Base-by-base conservation (phyloP, 2,797 vertebrate genomes). In the Phataginus tricuspis region DNA sequence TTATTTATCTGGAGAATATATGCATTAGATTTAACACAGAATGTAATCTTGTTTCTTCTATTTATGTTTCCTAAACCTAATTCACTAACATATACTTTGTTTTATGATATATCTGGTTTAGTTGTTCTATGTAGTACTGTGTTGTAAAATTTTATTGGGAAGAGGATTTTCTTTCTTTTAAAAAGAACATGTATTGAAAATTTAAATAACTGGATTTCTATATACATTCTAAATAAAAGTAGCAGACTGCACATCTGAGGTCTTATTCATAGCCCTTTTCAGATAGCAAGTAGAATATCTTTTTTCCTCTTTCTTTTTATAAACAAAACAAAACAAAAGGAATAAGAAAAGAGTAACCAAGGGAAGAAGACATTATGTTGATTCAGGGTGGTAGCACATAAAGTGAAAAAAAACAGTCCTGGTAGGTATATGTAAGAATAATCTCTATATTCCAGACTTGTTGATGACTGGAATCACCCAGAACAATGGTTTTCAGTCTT, bases 1-100 rank as follows among this genome's bases (percentile, higher is more conserved):
- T 97, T 94, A 96, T 11, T 90, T 98, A 85, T 2, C 91, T 95
- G 83, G 75, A 91, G 82, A 94, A 66, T 86, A 27, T 85, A 29
- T 86, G 27, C 45, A 79, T 94, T 91, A 94, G n/a, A 31, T 98
- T 95, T 71, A 83, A 82, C n/a, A 63, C 29, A 80, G 29, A 91
- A 80, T 94, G 49, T 94, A n/a, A 16, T 91, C 37, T 71, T 94
- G 16, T 92, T 92, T 91, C 19, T 90, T 97, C 11, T 75, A 13
- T 95, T 94, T 94, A 25, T 91, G 7, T 83, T 94, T 93, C n/a
- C 34, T 95, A 77, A 94, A 19, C 5, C 18, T 84, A 82, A 72
- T 91, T 96, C 23, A 85, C 2, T 90, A 91, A 80, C 78, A 59
- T 77, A 10, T 86, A 18, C 14, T 86, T 96, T 93, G 7, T 53